Evolutionary conservation across 2,797 vertebrate species (phyloP).

Genomic region (Hypotaenidia okinawae): DNA sequence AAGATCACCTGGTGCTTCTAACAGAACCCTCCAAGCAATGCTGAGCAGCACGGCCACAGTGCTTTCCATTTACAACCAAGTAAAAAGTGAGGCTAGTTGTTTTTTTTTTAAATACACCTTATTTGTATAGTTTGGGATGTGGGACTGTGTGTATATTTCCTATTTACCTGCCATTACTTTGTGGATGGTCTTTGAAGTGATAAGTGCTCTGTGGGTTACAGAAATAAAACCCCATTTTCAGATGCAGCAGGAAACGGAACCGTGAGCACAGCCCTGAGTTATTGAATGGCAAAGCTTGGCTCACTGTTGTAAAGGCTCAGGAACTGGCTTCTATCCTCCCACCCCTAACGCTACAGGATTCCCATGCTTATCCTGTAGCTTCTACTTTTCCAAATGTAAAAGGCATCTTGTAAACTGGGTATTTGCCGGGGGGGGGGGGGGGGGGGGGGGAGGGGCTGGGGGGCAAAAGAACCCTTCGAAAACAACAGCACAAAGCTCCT

Average conservation of each 20-base stretch:
- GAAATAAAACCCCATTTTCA: background rate
- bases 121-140: background rate
- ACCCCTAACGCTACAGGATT: accelerated
- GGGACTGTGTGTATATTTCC: background rate
- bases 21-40: background rate
- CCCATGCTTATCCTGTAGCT: background rate
- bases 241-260: background rate
- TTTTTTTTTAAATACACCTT: background rate
- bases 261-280: accelerated
- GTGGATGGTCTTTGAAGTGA: background rate
- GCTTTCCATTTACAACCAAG: background rate
- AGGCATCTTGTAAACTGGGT: background rate
- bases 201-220: background rate
- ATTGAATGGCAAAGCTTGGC: background rate
- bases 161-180: background rate
- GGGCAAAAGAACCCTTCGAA: background rate
- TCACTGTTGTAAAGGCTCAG: background rate
- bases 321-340: background rate
- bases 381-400: background rate
- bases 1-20: background rate
- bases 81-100: background rate
- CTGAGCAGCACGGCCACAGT: background rate
- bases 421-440: background rate
- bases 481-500: background rate
- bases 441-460: background rate